phyloP scores from a whole-genome alignment of 2,888 invertebrate genomes.

The Crepidodera aurea region DNA sequence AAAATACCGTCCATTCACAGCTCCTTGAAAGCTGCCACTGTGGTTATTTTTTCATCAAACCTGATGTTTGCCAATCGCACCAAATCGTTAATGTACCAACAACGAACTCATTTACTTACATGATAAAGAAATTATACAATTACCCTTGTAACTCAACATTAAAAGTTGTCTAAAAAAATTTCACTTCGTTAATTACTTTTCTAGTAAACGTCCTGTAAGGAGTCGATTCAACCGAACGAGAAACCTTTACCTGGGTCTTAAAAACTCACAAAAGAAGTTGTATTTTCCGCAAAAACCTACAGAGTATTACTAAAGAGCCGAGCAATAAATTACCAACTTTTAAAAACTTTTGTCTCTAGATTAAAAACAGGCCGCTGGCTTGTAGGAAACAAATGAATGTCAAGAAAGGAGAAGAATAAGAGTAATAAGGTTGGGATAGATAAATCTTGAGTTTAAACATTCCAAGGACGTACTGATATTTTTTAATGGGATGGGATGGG shows the following conservation, averaged over 20 bases:
- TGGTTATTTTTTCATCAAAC: no score
- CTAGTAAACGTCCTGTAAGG: slow-evolving; percentile 6
- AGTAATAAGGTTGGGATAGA: slow-evolving; percentile 60
- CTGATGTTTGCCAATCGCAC: no score
- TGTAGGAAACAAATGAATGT: slow-evolving; percentile 62
- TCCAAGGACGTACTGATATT: slow-evolving; percentile 21
- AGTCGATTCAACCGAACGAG: slow-evolving; percentile 2
- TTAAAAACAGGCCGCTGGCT: slow-evolving; percentile 62
- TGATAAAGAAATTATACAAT: no score
- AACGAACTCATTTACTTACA: no score
- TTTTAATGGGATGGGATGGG: slow-evolving; percentile 19
- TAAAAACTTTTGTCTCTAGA: slow-evolving; percentile 60
- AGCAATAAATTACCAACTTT: slow-evolving; percentile 59
- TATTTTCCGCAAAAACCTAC: slow-evolving; percentile 42
- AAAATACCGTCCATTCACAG: no score
- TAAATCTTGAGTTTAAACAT: slow-evolving; percentile 56
- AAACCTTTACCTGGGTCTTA: slow-evolving; percentile 34
- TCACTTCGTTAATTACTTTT: not conserved
- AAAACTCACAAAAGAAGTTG: slow-evolving; percentile 43
- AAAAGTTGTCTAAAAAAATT: not conserved
- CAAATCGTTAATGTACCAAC: no score
- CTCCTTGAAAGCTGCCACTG: no score
- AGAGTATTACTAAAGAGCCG: slow-evolving; percentile 39
- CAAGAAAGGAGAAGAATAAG: slow-evolving; percentile 59
- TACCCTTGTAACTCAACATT: not conserved